Base-by-base conservation (phyloP, 2,113 vertebrate genomes). In the Entelurus aequoreus region DNA sequence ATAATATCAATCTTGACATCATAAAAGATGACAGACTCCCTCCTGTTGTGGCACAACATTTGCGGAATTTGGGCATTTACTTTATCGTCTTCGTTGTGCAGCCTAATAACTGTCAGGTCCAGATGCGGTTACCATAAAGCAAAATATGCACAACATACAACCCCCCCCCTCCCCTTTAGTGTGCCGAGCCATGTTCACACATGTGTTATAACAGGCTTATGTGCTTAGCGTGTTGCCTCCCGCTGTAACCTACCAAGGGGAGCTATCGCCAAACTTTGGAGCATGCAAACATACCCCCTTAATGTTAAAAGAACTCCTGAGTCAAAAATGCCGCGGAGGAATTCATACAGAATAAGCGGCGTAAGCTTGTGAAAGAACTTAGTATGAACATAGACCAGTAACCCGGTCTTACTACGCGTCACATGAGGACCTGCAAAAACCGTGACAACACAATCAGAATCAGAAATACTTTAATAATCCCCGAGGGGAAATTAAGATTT, bases 151-250 rank as follows among this genome's bases (percentile, higher is more conserved):
- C 42, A 65, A 46, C 51, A 48, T 61, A 21, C 47, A 40, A 12
- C 40, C 28, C 42, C 50, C 16, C 71, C 51, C 40, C 28, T 4
- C 50, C 16, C 71, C 51, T 71, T 70, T 12, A 48, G 19, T 56
- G 69, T 63, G 56, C 49, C 54, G 37, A 53, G 40, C 60, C 62
- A 63, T 77, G 79, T 75, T 75, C 79, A 68, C 68, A 84, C 81
- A 84, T 80, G 79, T 83, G 79, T 86, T 76, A 81, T 86, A 89
- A 89, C 74, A 84, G 81, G 86, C 81, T 84, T 85, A 77, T 80
- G 78, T 77, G 69, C 84, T 87, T 80, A 80, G 51, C 6, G 36
- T 76, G 70, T 81, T 47, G 59, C 68, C 48, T 61, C 65, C 16
- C 35, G 14, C 48, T 75, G 81, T 84, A 83, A 53, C 72, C 76